These are phyloP conservation scores for Todiramphus saurophagus DNA, from an alignment of 2,113 vertebrate genomes.

Conservation along the genomic window DNA sequence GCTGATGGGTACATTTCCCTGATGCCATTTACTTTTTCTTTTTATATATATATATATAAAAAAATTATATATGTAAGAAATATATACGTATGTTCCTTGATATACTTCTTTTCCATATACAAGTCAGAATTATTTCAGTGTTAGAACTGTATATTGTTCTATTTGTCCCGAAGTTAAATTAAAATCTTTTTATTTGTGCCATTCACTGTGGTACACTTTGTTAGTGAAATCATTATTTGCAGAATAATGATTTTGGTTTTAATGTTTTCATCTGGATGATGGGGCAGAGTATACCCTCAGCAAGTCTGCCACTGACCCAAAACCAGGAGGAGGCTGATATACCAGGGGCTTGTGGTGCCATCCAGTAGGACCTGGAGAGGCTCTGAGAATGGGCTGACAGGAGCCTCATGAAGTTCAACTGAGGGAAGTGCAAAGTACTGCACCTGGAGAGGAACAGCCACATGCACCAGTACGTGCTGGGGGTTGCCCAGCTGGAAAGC, in stretches of 20 bases:
- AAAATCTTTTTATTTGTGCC: background rate
- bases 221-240: background rate
- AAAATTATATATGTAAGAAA: background rate
- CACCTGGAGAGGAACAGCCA: background rate
- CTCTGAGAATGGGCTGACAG: background rate
- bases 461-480: background rate
- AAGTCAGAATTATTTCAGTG: background rate
- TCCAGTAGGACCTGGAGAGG: background rate
- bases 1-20: background rate
- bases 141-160: background rate
- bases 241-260: background rate
- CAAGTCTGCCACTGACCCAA: background rate
- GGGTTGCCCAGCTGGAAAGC: background rate
- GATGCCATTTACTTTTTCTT: background rate
- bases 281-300: background rate
- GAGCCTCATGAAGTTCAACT: background rate
- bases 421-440: background rate
- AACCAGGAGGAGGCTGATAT: background rate
- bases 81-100: background rate
- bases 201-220: background rate
- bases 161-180: background rate
- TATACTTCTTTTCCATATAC: background rate
- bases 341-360: background rate
- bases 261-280: background rate
- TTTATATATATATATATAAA: background rate